Evolutionary conservation across 2,113 vertebrate species (phyloP).

Genomic region (Odocoileus hemionus): DNA sequence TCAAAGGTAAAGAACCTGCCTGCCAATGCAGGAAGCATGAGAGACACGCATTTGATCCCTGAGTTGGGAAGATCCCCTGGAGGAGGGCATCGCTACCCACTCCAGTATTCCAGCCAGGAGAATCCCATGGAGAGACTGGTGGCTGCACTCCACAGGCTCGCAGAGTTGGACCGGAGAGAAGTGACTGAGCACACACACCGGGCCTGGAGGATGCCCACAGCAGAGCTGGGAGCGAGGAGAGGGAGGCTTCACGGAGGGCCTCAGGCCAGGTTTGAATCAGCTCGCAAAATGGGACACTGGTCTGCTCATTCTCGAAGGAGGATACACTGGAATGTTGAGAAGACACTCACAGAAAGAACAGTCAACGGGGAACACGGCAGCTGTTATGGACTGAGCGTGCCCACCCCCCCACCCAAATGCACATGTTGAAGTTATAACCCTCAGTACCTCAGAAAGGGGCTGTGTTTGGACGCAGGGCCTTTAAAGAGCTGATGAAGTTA

Average conservation of each 20-base stretch:
- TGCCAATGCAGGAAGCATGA: background rate
- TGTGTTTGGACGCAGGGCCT: background rate
- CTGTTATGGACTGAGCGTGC: background rate
- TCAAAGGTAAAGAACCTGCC: background rate
- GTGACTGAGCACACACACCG: background rate
- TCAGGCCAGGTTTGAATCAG: background rate
- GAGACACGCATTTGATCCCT: background rate
- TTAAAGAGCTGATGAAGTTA: background rate
- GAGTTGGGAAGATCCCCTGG: background rate
- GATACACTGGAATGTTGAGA: background rate
- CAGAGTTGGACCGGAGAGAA: background rate
- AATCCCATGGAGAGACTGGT: background rate
- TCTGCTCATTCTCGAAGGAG: background rate
- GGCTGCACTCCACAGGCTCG: background rate
- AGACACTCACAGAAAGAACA: background rate
- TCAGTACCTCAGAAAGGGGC: background rate
- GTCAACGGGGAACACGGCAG: background rate
- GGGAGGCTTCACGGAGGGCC: background rate
- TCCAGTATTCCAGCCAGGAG: background rate
- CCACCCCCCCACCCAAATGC: background rate
- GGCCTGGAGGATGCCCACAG: background rate
- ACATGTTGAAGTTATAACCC: background rate
- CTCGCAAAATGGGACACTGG: rapidly evolving
- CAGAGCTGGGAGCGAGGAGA: background rate
- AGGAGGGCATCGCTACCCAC: background rate